Evolutionary conservation across 2,113 vertebrate genomes (phyloP).

Genomic region (Cygnus buccinator): DNA sequence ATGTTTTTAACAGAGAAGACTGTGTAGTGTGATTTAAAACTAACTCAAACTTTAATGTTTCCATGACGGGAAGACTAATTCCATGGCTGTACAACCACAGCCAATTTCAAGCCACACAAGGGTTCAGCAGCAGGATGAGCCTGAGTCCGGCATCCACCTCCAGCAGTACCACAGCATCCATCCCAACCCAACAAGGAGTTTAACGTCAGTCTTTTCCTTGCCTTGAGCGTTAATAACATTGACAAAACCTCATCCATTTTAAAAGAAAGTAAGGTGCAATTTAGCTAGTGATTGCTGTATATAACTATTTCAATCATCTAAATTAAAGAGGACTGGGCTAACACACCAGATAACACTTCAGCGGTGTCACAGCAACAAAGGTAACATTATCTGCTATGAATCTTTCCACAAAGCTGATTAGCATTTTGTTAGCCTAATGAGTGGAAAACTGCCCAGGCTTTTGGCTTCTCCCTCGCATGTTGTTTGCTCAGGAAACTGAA

Average conservation of each 20-base stretch:
- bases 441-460: neutral
- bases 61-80: neutral
- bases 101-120: neutral
- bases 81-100: neutral
- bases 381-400: neutral
- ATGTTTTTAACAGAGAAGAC: neutral
- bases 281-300: neutral
- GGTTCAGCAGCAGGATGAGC: neutral
- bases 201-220: neutral
- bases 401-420: slow-evolving; percentile 18
- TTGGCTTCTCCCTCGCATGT: neutral
- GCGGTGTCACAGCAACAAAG: neutral
- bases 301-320: neutral
- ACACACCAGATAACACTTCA: neutral
- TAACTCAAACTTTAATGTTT: neutral
- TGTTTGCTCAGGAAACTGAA: neutral
- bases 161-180: neutral
- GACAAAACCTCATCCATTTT: neutral
- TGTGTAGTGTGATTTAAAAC: neutral
- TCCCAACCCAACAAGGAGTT: neutral
- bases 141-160: neutral
- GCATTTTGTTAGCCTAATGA: slow-evolving; percentile 51
- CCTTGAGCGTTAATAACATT: neutral
- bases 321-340: neutral
- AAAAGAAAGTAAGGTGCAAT: neutral